phyloP scores from a whole-genome alignment of 2,113 vertebrate genomes.

The Barbus barbus region DNA sequence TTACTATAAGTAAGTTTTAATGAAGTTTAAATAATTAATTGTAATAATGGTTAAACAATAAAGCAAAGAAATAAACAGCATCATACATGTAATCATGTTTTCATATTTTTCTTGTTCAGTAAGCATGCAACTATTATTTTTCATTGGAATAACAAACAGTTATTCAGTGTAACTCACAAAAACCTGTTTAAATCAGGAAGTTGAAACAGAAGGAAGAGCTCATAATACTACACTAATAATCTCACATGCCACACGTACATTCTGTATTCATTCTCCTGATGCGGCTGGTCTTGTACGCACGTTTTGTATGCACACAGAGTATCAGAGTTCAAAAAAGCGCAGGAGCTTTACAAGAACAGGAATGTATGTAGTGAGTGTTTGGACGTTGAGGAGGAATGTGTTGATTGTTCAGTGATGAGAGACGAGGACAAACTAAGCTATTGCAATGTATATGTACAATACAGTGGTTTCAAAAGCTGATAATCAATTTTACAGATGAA shows the following conservation, averaged over 20 bases:
- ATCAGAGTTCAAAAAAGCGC: neutral
- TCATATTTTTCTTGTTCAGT: neutral
- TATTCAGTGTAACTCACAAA: neutral
- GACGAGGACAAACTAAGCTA: neutral
- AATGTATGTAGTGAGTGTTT: slow-evolving; percentile 28
- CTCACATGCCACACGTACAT: neutral
- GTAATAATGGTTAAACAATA: neutral
- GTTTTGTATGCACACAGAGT: slow-evolving; percentile 8
- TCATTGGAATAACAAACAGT: neutral
- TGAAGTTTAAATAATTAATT: neutral
- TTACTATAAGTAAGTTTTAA: neutral
- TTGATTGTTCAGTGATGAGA: slow-evolving; percentile 15
- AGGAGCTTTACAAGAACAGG: neutral
- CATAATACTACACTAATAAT: neutral
- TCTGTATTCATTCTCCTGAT: neutral
- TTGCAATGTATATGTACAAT: neutral
- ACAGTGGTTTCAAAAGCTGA: neutral
- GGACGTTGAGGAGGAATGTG: neutral
- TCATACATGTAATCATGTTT: neutral
- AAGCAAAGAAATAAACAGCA: neutral
- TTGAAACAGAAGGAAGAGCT: slow-evolving; percentile 1
- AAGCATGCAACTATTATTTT: neutral
- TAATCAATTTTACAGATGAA: neutral
- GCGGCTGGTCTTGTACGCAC: neutral
- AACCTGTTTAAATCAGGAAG: neutral